phyloP scores from a whole-genome alignment of 2,888 invertebrate genomes.

The Tryphoninae sp. region DNA sequence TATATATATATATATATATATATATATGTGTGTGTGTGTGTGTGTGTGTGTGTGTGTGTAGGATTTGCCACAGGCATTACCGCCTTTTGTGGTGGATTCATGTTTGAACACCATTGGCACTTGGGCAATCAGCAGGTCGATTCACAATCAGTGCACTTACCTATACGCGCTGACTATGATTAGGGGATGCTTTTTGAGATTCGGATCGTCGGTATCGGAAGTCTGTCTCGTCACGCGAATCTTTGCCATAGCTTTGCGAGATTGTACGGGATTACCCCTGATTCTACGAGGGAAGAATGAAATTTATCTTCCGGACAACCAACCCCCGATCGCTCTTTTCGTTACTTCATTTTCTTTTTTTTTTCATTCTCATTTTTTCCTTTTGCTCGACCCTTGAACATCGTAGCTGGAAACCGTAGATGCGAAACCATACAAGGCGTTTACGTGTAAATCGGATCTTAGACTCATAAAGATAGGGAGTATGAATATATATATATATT shows the following conservation, averaged over 20 bases:
- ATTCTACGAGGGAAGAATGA: background rate
- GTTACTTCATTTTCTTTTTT: background rate
- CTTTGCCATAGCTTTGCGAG: background rate
- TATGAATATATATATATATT: constrained; percentile 1
- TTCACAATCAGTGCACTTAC: constrained; percentile 76
- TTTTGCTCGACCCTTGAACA: constrained; percentile 25
- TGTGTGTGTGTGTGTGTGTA: constrained; percentile 17
- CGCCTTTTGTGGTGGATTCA: constrained; percentile 75
- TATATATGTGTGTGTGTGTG: constrained; percentile 19
- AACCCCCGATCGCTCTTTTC: constrained; percentile 1
- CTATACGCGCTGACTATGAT: constrained; percentile 32
- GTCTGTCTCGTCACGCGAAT: constrained; percentile 11
- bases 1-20: constrained; percentile 16
- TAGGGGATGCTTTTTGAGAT: background rate
- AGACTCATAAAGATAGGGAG: background rate
- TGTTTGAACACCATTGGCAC: constrained; percentile 78
- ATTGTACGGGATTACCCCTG: too few species aligned
- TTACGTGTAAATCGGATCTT: constrained; percentile 42
- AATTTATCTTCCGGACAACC: constrained; percentile 17
- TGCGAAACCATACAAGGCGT: constrained; percentile 40
- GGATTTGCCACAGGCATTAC: constrained; percentile 72
- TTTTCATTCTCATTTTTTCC: background rate
- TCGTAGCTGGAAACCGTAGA: constrained; percentile 29
- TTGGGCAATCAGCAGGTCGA: constrained; percentile 78
- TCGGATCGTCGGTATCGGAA: background rate